phyloP scores from a whole-genome alignment of 2,113 vertebrate genomes.

The Malaclemys terrapin region DNA sequence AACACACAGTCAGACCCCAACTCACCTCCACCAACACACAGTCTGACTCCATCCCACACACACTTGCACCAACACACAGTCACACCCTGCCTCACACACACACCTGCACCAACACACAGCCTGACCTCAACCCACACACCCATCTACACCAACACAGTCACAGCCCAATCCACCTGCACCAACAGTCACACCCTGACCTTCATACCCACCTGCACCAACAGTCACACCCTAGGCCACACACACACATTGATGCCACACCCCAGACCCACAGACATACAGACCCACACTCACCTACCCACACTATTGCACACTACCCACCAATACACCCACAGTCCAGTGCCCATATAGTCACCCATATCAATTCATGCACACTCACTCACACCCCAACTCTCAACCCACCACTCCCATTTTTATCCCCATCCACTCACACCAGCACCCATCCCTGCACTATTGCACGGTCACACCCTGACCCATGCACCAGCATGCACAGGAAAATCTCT shows the following conservation, averaged over 20 bases:
- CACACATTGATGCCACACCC: not conserved
- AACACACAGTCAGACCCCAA: accelerated
- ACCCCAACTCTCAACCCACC: not conserved
- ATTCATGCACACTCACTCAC: too few species aligned
- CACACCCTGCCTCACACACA: too few species aligned
- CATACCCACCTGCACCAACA: too few species aligned
- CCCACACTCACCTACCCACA: not conserved
- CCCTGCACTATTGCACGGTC: not conserved
- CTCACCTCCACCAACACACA: accelerated
- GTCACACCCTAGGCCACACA: not conserved
- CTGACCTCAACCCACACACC: too few species aligned
- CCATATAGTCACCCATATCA: not conserved
- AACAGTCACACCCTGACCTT: not conserved
- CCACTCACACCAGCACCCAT: not conserved
- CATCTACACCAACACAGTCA: too few species aligned
- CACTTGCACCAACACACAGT: accelerated
- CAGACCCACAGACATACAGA: not conserved
- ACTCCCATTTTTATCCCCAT: not conserved
- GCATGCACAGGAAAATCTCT: not conserved
- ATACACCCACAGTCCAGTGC: not conserved
- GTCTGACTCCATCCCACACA: not conserved
- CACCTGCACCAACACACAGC: too few species aligned
- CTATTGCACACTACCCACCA: not conserved
- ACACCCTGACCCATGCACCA: not conserved
- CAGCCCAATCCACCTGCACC: too few species aligned